These are phyloP conservation scores for Hemibagrus wyckioides DNA, from an alignment of 2,113 vertebrate genomes.

Conservation along the genomic window DNA sequence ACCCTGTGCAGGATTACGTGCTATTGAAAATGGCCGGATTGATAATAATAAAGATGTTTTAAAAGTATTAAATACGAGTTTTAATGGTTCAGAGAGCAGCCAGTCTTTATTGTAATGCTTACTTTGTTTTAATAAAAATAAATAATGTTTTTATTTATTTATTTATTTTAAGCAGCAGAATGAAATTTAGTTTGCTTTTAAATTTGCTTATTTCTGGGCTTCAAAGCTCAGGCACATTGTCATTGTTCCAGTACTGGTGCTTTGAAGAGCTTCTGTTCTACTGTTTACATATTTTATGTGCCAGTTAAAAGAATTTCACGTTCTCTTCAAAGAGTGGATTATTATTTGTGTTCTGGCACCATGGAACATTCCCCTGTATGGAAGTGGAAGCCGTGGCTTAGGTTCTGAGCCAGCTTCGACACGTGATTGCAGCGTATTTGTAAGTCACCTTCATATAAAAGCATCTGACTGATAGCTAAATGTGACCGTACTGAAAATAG, in stretches of 20 bases:
- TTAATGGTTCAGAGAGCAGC: neutral
- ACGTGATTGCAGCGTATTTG: neutral
- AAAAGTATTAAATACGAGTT: neutral
- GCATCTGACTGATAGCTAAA: neutral
- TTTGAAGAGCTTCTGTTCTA: conserved; percentile 50
- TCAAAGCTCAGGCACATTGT: conserved; percentile 10
- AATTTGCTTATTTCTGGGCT: conserved; percentile 9
- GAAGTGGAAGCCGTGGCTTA: neutral
- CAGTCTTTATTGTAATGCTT: neutral
- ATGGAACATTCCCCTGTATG: conserved; percentile 51
- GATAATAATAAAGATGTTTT: neutral
- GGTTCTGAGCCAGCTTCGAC: no score
- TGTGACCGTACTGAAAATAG: neutral
- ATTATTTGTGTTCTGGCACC: conserved; percentile 56
- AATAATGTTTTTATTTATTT: neutral
- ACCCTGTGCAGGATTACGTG: no score
- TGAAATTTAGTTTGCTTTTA: neutral
- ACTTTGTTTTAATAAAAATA: neutral
- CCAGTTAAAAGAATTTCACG: conserved; percentile 59
- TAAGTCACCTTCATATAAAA: conserved; percentile 10
- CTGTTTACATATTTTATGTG: conserved; percentile 60
- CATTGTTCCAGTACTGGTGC: neutral
- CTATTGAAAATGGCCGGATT: no score
- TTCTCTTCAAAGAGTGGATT: conserved; percentile 60
- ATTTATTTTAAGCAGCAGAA: neutral